Base-by-base conservation (phyloP, 2,888 invertebrate genomes). In the Drymonia ruficornis region DNA sequence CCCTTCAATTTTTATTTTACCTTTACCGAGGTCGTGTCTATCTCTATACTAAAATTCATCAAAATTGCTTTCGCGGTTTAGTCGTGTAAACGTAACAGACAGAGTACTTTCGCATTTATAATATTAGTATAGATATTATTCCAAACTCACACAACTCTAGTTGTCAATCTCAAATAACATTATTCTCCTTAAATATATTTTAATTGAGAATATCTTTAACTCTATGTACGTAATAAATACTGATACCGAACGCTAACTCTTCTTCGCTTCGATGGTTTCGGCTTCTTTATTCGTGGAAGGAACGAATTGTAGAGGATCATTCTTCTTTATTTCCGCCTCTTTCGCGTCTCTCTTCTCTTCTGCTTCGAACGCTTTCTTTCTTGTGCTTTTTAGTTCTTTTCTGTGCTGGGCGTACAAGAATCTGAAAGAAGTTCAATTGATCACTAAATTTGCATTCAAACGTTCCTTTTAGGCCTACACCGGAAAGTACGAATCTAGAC, bases 361-460 rank as follows among this genome's bases (percentile, higher is more conserved):
- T 11, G 80, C 80, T 67, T 85, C 86, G 8, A 89, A 60, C 0
- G 88, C 89, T 45, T 67, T 76, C 59, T 86, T 87, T 59, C 89
- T 81, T 38, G 83, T 76, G 13, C 65, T 72, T 43, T 63, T 80
- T 4, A 76, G 23, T 46, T 76, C 73, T 65, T 61, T 76, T 63
- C 80, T 80, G 46, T 87, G 81, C 49, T 87, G 84, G 2, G 65
- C 57, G 71, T 80, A 90, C 70, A 91, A 91, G 18, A 70, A 73
- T 53, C 91, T 92, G 81, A 0, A 80, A 80, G 53, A 23, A 54
- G 52, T 7, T 28, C 8, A 7, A 28, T 28, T 7, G 28, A 28
- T n/a, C n/a, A n/a, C n/a, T n/a, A n/a, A n/a, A n/a, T n/a, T n/a
- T n/a, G n/a, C n/a, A n/a, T n/a, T n/a, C n/a, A n/a, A n/a, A n/a